Conservation (phyloP, 1,140 invertebrate genomes). For the Drosophila micromelanica region DNA sequence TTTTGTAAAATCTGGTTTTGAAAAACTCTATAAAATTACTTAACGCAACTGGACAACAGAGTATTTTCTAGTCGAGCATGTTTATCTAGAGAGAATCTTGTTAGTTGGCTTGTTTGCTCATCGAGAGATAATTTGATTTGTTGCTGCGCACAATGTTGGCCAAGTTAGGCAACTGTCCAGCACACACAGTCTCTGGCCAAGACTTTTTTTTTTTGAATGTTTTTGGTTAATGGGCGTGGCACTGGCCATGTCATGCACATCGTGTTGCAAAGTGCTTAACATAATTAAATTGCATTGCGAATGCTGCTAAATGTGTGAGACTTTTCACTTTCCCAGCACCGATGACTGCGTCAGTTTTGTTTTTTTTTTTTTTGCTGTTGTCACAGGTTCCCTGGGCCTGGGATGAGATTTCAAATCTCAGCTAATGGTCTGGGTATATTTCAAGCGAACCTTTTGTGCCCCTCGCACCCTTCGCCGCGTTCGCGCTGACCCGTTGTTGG, state of each 20-base stretch:
- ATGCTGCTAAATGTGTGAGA: conserved; percentile 42
- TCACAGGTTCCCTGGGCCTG: neutral
- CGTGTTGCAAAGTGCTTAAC: conserved; percentile 12
- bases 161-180: conserved; percentile 13
- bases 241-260: conserved; percentile 14
- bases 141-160: conserved; percentile 13
- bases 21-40: no score
- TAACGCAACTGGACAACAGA: neutral
- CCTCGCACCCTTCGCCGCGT: neutral
- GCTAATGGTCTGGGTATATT: conserved; percentile 38
- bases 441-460: neutral
- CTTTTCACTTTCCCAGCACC: conserved; percentile 47
- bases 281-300: conserved; percentile 37
- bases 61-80: neutral
- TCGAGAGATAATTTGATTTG: conserved; percentile 30
- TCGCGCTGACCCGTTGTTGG: conserved; percentile 11
- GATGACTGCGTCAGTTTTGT: conserved; percentile 29
- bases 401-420: conserved; percentile 28
- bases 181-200: neutral
- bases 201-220: neutral
- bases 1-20: no score
- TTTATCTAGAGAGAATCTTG: neutral
- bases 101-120: conserved; percentile 7
- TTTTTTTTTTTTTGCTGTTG: neutral
- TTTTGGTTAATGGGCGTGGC: conserved; percentile 8